Percentiles rank a stretch among this genome's conserved stretches.
phyloP scores from a whole-genome alignment of 2,797 vertebrate species.

The Acanthurus leucopareius region DNA sequence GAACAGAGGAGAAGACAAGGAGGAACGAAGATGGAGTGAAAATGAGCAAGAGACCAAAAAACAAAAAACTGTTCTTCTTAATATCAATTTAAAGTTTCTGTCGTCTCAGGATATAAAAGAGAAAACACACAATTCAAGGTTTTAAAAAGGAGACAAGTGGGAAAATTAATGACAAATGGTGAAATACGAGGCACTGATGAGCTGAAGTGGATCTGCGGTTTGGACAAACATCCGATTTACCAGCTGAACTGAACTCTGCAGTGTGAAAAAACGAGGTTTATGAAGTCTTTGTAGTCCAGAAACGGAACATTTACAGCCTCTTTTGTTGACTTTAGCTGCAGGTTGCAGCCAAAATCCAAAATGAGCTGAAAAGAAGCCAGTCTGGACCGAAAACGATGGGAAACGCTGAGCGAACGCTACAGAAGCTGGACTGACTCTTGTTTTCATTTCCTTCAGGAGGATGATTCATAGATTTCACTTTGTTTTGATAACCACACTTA shows the following conservation, averaged over 20 bases:
- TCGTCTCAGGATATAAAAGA: neutral
- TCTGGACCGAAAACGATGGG: constrained; percentile 54
- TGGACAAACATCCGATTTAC: constrained; percentile 26
- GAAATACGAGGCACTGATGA: constrained; percentile 42
- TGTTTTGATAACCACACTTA: too few relatives aligned
- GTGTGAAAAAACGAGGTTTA: constrained; percentile 34
- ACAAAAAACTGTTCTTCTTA: too few relatives aligned
- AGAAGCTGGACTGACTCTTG: neutral
- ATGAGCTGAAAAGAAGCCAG: constrained; percentile 56
- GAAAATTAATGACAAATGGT: constrained; percentile 28
- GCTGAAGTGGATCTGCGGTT: constrained; percentile 32
- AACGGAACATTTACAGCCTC: constrained; percentile 48
- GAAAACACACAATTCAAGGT: neutral
- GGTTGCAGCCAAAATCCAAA: constrained; percentile 47
- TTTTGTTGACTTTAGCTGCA: constrained; percentile 39
- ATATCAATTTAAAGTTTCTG: neutral
- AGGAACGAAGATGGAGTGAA: neutral
- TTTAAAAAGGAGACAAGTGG: neutral
- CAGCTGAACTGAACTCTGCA: constrained; percentile 28
- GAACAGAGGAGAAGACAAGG: neutral
- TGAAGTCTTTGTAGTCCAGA: constrained; percentile 55
- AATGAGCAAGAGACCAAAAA: too few relatives aligned
- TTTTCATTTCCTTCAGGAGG: constrained; percentile 16
- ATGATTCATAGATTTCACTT: neutral
- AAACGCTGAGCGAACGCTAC: constrained; percentile 29